Conservation (phyloP, 2,888 invertebrate species). For the Mythimna pallens region DNA sequence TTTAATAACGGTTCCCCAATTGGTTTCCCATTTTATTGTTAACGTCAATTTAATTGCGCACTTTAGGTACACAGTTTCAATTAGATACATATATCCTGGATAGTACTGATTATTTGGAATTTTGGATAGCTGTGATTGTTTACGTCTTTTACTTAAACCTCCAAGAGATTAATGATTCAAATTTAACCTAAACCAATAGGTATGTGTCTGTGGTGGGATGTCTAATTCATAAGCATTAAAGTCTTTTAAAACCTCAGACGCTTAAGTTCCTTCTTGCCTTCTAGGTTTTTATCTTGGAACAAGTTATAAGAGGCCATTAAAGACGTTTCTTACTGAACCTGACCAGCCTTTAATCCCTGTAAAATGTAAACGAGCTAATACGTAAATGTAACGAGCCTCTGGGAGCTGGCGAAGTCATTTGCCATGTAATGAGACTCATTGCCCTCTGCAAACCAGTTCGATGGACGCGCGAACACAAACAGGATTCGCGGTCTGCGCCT, state of each 20-base stretch:
- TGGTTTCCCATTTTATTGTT: slow-evolving; percentile 77
- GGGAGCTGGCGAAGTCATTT: slow-evolving; percentile 70
- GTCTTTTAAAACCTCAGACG: slow-evolving; percentile 5
- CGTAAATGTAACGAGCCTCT: slow-evolving; percentile 57
- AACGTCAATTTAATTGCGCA: slow-evolving; percentile 70
- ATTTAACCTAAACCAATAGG: background rate
- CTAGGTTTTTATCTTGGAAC: slow-evolving; percentile 12
- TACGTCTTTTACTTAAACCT: background rate
- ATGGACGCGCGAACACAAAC: slow-evolving; percentile 76
- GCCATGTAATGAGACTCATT: slow-evolving; percentile 75
- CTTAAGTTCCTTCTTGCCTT: background rate
- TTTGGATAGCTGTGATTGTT: background rate
- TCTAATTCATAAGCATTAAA: background rate
- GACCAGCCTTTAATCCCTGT: slow-evolving; percentile 29
- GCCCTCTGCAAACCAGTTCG: slow-evolving; percentile 78
- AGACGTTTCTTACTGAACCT: slow-evolving; percentile 27
- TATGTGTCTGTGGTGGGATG: background rate
- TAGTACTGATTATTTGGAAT: slow-evolving; percentile 14
- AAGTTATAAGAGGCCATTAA: slow-evolving; percentile 26
- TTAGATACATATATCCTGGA: slow-evolving; percentile 26
- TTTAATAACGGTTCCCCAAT: slow-evolving; percentile 77
- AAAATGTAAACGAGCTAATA: slow-evolving; percentile 63
- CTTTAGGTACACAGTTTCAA: slow-evolving; percentile 35
- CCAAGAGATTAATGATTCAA: background rate
- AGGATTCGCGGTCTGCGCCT: slow-evolving; percentile 81